Evolutionary conservation across 2,797 vertebrate species (phyloP).

Genomic region (Bovichtus variegatus): DNA sequence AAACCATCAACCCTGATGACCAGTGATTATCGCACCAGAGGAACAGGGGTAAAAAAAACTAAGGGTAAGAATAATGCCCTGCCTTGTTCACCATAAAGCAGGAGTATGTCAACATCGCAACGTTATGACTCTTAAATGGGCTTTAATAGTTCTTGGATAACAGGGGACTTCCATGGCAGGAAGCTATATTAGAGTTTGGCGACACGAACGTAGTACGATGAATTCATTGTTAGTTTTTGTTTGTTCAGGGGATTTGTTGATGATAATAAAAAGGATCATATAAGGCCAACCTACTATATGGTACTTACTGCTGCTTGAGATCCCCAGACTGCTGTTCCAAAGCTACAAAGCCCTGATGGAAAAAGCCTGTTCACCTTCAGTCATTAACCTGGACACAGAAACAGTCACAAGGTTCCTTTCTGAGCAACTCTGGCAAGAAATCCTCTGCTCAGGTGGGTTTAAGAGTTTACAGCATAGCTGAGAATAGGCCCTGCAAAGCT

Average conservation of each 20-base stretch:
- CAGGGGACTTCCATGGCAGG: conserved; percentile 10
- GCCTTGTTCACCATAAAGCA: conserved; percentile 22
- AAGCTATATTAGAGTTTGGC: conserved; percentile 1
- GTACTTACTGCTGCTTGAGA: not conserved
- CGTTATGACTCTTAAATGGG: conserved; percentile 16
- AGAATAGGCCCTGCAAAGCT: not conserved
- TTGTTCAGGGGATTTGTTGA: not conserved
- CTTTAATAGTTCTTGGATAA: conserved; percentile 42
- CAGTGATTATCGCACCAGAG: conserved; percentile 1
- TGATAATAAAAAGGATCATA: not conserved
- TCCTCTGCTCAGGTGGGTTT: not conserved
- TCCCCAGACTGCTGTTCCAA: conserved; percentile 7
- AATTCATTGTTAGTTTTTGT: not conserved
- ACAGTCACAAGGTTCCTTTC: conserved; percentile 3
- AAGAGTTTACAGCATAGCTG: not conserved
- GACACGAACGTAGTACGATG: not conserved
- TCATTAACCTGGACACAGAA: conserved; percentile 10
- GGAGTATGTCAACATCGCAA: not conserved
- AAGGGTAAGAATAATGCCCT: not conserved
- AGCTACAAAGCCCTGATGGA: conserved; percentile 1
- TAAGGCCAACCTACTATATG: not conserved
- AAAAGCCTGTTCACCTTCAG: conserved; percentile 5
- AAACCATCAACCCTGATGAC: conserved; percentile 17
- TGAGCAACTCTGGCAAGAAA: not conserved
- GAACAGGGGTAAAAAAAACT: not conserved